Percentiles rank a stretch among this genome's conserved stretches.
These are phyloP conservation scores for Tenebrosternarchus preto DNA, from an alignment of 2,113 vertebrate species.

Conservation along the genomic window DNA sequence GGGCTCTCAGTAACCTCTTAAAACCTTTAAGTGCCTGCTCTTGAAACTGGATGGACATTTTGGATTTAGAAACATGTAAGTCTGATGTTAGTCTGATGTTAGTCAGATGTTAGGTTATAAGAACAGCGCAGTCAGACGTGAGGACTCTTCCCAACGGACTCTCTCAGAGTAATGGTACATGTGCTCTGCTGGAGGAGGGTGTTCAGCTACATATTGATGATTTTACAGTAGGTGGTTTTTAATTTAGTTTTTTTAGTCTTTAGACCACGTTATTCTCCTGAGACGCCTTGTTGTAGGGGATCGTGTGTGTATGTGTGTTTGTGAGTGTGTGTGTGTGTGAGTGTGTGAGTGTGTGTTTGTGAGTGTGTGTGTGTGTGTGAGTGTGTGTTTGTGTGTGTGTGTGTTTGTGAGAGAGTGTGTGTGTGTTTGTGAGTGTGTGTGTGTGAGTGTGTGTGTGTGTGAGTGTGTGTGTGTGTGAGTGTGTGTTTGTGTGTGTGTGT, in stretches of 20 bases:
- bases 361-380: background rate
- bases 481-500: too few relatives aligned
- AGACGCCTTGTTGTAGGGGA: constrained; percentile 54
- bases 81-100: background rate
- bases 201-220: constrained; percentile 57
- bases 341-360: background rate
- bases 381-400: constrained; percentile 3
- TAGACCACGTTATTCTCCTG: constrained; percentile 50
- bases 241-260: constrained; percentile 61
- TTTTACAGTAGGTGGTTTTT: constrained; percentile 65
- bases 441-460: constrained; percentile 32
- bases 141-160: constrained; percentile 44
- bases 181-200: constrained; percentile 48
- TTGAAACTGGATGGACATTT: background rate
- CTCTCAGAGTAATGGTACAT: constrained; percentile 55
- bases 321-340: constrained; percentile 2
- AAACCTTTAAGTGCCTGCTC: background rate
- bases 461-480: too few relatives aligned
- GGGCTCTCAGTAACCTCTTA: too few relatives aligned
- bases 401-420: constrained; percentile 31
- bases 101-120: background rate
- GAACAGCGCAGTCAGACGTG: background rate
- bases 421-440: constrained; percentile 31
- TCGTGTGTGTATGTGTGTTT: constrained; percentile 12
- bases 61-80: constrained; percentile 1